Evolutionary conservation across 2,797 vertebrate species (phyloP).

Genomic region (Sardinella longiceps): DNA sequence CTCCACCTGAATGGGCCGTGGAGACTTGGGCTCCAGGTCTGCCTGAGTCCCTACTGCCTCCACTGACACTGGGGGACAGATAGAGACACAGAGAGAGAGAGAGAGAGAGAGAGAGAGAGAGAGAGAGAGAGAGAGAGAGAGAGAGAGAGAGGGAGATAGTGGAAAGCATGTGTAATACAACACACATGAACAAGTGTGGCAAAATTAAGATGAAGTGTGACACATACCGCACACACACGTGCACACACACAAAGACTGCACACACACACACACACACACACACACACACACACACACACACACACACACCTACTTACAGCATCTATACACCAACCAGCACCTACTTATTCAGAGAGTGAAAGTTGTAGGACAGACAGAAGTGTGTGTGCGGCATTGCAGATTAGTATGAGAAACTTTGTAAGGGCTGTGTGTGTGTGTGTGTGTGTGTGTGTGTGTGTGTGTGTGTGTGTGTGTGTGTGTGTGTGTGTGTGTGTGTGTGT

Average conservation of each 20-base stretch:
- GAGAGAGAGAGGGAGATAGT: too few species aligned
- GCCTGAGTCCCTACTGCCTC: constrained; percentile 69
- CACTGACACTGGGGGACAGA: constrained; percentile 55
- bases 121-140: too few species aligned
- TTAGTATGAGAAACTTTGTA: background rate
- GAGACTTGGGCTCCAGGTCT: constrained; percentile 49
- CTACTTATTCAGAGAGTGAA: background rate
- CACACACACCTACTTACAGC: constrained; percentile 45
- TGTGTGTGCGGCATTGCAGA: background rate
- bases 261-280: constrained; percentile 50
- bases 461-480: constrained; percentile 1
- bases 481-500: background rate
- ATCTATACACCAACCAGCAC: background rate
- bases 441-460: constrained; percentile 20
- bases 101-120: constrained; percentile 38
- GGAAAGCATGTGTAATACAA: too few species aligned
- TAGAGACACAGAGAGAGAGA: constrained; percentile 41
- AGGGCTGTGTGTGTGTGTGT: background rate
- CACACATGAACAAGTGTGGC: background rate
- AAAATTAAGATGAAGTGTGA: background rate
- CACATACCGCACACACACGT: constrained; percentile 28
- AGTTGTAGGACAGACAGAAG: background rate
- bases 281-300: constrained; percentile 55
- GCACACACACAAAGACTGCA: constrained; percentile 30
- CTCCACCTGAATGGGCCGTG: constrained; percentile 73